These are phyloP conservation scores for Eilema griseolum DNA, from an alignment of 2,888 invertebrate genomes.

Conservation along the genomic window DNA sequence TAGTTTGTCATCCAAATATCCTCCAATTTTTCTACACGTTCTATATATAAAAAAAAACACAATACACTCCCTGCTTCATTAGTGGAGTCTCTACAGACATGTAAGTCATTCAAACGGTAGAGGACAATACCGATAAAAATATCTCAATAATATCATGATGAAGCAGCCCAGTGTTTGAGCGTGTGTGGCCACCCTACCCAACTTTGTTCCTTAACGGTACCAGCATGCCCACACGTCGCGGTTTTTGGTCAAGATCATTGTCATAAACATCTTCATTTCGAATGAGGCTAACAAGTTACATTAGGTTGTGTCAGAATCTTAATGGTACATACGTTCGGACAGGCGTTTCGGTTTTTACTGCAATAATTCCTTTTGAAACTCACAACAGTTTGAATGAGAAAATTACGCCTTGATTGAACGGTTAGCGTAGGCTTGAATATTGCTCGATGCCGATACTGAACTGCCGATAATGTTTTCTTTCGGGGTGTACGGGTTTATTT, in stretches of 20 bases:
- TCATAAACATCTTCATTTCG: slow-evolving; percentile 61
- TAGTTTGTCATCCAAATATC: too few relatives aligned
- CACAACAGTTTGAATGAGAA: not conserved
- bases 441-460: not conserved
- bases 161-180: not conserved
- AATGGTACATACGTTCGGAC: slow-evolving; percentile 30
- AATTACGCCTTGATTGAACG: not conserved
- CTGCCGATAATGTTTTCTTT: too few relatives aligned
- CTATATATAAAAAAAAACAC: too few relatives aligned
- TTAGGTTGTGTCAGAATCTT: slow-evolving; percentile 43
- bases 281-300: slow-evolving; percentile 50
- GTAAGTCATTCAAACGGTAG: not conserved
- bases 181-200: slow-evolving; percentile 26
- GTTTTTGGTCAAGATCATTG: slow-evolving; percentile 61
- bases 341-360: slow-evolving; percentile 8
- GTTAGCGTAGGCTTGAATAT: not conserved
- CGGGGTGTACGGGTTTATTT: too few relatives aligned
- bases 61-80: not conserved
- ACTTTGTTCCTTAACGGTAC: slow-evolving; percentile 68
- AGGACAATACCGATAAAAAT: not conserved
- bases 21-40: too few relatives aligned
- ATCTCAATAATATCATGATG: not conserved
- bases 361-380: slow-evolving; percentile 1
- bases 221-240: slow-evolving; percentile 72
- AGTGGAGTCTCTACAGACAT: not conserved